Percentiles rank a stretch among this genome's conserved stretches.
These are phyloP conservation scores for Cephonodes hylas DNA, from an alignment of 2,888 invertebrate species.

Conservation along the genomic window DNA sequence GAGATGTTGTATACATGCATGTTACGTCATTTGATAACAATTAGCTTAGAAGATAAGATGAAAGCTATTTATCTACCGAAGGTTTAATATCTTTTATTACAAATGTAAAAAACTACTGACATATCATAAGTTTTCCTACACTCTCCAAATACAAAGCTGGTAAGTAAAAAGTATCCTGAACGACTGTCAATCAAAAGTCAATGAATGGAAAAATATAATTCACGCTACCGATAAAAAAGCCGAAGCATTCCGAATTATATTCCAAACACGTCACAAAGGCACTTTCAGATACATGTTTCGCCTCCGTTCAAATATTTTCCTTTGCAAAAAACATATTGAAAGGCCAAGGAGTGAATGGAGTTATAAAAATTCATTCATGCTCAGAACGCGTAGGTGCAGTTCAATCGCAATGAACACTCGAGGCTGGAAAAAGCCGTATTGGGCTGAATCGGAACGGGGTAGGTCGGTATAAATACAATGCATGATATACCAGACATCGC, in stretches of 20 bases:
- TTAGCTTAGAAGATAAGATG: not conserved
- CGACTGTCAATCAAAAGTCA: not conserved
- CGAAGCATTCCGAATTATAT: not conserved
- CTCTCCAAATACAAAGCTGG: no score
- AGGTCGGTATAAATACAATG: not conserved
- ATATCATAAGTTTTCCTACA: no score
- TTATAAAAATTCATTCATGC: conserved; percentile 22
- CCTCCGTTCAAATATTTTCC: not conserved
- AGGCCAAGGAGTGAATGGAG: conserved; percentile 9
- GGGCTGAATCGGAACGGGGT: not conserved
- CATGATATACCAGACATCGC: not conserved
- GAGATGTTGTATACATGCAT: no score
- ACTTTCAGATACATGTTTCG: not conserved
- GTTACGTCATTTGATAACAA: no score
- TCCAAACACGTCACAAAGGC: not conserved
- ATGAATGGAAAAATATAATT: not conserved
- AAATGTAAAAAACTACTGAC: no score
- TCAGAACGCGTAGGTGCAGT: conserved; percentile 21
- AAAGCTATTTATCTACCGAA: no score
- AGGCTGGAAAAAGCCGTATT: conserved; percentile 22
- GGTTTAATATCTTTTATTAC: no score
- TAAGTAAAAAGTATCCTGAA: not conserved
- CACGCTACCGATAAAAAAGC: no score
- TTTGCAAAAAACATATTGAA: conserved; percentile 15
- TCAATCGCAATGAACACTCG: conserved; percentile 20